Base-by-base conservation (phyloP, 2,797 vertebrate genomes). In the Sebastes aleutianus region DNA sequence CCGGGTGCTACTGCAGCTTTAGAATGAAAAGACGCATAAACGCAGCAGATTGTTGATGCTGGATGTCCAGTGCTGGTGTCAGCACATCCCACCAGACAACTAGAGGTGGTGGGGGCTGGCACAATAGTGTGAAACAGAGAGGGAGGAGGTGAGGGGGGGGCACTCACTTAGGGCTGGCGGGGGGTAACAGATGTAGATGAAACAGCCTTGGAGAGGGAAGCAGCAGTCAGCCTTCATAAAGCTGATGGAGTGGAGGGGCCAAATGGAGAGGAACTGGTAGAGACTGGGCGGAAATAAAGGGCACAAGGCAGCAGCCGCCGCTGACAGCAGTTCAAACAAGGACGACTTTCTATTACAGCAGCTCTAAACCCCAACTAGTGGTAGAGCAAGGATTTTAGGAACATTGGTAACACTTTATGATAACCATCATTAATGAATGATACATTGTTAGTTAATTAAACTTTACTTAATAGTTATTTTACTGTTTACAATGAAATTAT, bases 201-300 rank as follows among this genome's bases (percentile, higher is more conserved):
- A 93, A 94, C 86, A 78, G 84, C 76, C 78, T 78, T 16, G 3
- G 86, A 92, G 85, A 89, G 91, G 85, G 89, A 91, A 91, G 90
- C 79, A 87, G 85, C 87, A 90, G 92, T 87, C 90, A 86, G 85
- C 86, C 93, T 94, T 93, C 92, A 93, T 94, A 93, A 94, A 94
- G 88, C 88, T 85, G 89, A 88, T 82, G 89, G 87, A 87, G 80
- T 78, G 76, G 13, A 76, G 79, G 85, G 87, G 43, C 89, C 95
- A 95, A 96, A 96, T 95, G 95, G 95, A 88, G 90, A 95, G 95
- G 94, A 95, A 94, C 90, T 93, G 20, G 71, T 3, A 27, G 91
- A 95, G 94, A 95, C 94, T 70, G 87, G 83, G 84, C 3, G 84
- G 88, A 89, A 78, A 78, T 81, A 75, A 91, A 83, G 78, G 56